phyloP scores from a whole-genome alignment of 2,113 vertebrate species.

The Sapajus apella region DNA sequence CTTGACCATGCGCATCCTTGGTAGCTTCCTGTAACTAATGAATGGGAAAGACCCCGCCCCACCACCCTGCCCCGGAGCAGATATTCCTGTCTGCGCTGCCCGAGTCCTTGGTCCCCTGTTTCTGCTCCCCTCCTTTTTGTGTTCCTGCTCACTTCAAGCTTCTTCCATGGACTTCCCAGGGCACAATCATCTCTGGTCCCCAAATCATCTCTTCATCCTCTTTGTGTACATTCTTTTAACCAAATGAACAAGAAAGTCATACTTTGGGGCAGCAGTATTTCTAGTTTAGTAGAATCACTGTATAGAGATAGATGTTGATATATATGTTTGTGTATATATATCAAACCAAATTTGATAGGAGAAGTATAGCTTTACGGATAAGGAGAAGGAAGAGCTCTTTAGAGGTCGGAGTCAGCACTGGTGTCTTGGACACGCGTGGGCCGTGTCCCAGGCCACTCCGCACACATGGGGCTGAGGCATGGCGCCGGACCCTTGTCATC shows the following conservation, averaged over 20 bases:
- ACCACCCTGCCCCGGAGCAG: constrained; percentile 35
- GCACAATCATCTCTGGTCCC: constrained; percentile 76
- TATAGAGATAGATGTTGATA: constrained; percentile 81
- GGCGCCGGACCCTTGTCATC: not conserved
- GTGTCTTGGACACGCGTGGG: constrained; percentile 41
- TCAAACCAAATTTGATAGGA: constrained; percentile 84
- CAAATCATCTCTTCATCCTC: constrained; percentile 76
- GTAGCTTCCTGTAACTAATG: constrained; percentile 58
- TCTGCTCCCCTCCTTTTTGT: not conserved
- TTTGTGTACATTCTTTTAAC: constrained; percentile 77
- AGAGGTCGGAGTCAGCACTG: constrained; percentile 67
- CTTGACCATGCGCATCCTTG: constrained; percentile 41
- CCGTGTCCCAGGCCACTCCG: not conserved
- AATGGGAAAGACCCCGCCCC: constrained; percentile 41
- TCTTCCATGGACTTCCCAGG: constrained; percentile 74
- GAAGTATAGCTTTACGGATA: constrained; percentile 86
- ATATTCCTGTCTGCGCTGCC: not conserved
- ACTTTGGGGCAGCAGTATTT: constrained; percentile 73
- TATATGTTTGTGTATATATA: constrained; percentile 77
- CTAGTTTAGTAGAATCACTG: constrained; percentile 83
- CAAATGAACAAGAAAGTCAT: constrained; percentile 76
- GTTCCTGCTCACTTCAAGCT: constrained; percentile 47
- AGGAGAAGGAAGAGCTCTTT: constrained; percentile 72
- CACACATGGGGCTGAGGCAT: not conserved
- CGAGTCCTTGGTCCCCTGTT: constrained; percentile 9